A percentile compares a stretch with the other conserved stretches of the same genome.
Conservation (phyloP, 2,888 invertebrate genomes). For the Lypha dubia region DNA sequence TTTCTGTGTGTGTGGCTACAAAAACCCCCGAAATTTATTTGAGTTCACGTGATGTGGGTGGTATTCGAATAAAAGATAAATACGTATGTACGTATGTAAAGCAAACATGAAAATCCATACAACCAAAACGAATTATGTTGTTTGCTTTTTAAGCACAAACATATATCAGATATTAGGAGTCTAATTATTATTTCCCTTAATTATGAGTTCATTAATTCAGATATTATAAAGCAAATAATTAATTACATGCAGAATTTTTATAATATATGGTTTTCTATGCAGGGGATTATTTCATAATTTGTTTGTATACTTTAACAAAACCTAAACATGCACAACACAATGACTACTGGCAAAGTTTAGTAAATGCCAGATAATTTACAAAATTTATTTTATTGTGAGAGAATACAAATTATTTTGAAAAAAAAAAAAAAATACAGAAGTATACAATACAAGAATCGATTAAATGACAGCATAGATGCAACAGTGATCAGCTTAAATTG, state of each 20-base stretch:
- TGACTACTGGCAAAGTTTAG: background rate
- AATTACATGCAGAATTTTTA: background rate
- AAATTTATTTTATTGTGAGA: no score
- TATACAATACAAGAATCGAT: no score
- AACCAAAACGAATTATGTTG: background rate
- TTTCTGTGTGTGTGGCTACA: background rate
- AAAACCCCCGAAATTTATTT: conserved; percentile 22
- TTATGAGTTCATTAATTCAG: conserved; percentile 12
- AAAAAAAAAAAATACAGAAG: no score
- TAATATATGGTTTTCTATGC: background rate
- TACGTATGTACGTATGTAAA: no score
- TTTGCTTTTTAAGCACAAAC: no score
- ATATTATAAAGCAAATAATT: background rate
- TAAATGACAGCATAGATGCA: no score
- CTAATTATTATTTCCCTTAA: background rate
- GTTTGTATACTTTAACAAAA: background rate
- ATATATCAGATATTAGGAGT: background rate
- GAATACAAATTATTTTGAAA: no score
- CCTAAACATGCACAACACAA: background rate
- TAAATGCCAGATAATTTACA: no score
- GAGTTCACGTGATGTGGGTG: conserved; percentile 58
- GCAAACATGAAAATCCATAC: background rate
- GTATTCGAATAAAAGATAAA: conserved; percentile 21
- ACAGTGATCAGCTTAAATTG: no score
- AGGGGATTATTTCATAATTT: background rate